Evolutionary conservation across 2,888 invertebrate genomes (phyloP), one percentile per base, ranked within the genome.

Genomic region (Drosophila formosana): DNA sequence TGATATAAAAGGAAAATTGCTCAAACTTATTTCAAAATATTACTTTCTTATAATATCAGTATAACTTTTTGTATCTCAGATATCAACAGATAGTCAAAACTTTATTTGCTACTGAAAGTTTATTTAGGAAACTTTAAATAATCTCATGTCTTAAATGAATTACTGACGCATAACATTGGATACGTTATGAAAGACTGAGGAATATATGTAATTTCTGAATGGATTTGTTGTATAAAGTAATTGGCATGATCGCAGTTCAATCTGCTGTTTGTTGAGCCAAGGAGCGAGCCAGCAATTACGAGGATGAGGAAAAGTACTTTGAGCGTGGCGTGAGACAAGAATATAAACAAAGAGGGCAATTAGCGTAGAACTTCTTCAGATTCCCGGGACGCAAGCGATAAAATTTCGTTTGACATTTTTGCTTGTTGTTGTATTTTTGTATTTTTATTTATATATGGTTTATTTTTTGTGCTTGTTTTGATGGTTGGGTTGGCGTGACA

Each of bases 401-500:
- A 50, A 64, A 75, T 49, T 66, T 51, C 43, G 53, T 45, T 64
- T 71, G 63, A 75, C 52, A 52, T 52, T 70, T 63, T 60, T 47
- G 58, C 41, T 53, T 53, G 30, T 41, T 53, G 23, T 47, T 51
- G 62, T 13, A 26, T 8, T n/a, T 45, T 5, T 61, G 3, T 30
- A 9, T 11, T 39, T 18, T 6, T 41, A 25, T 57, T 53, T 18
- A 34, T 50, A 4, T 66, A 39, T 77, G 39, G 39, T 62, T 62
- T 62, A 50, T 67, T 64, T 11, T 4, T 37, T 37, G 37, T 18
- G 8, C 69, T 66, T 72, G 63, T 64, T 76, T 76, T 76, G 76
- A 76, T 63, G 75, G 46, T 76, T 76, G 68, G 70, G 74, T 74
- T 72, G 63, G 80, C 73, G 79, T 88, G 90, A 90, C 90, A 89